phyloP scores from a whole-genome alignment of 1,140 invertebrate genomes.

The Euglossa dilemma region DNA sequence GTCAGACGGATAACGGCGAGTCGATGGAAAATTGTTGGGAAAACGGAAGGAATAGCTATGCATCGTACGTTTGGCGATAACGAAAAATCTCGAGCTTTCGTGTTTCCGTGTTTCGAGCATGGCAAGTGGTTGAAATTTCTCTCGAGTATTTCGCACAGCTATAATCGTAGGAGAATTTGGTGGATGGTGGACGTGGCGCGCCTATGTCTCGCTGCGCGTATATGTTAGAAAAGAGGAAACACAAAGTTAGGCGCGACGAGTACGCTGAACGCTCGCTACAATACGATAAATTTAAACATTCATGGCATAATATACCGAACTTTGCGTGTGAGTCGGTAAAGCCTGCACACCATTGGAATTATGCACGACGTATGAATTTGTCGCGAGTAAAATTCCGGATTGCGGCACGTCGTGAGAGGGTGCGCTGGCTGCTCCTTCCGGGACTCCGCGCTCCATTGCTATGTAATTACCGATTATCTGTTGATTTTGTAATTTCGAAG shows the following conservation, averaged over 20 bases:
- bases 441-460: slow-evolving; percentile 85
- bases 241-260: too few relatives aligned
- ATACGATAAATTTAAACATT: slow-evolving; percentile 75
- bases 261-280: too few relatives aligned
- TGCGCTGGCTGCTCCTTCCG: slow-evolving; percentile 85
- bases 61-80: not conserved
- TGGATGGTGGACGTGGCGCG: too few relatives aligned
- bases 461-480: slow-evolving; percentile 68
- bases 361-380: slow-evolving; percentile 62
- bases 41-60: not conserved
- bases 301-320: slow-evolving; percentile 82
- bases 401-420: slow-evolving; percentile 82
- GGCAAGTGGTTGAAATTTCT: too few relatives aligned
- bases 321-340: slow-evolving; percentile 75
- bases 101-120: not conserved
- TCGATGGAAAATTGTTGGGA: not conserved
- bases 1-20: not conserved
- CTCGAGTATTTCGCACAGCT: too few relatives aligned
- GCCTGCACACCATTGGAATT: slow-evolving; percentile 69
- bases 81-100: not conserved
- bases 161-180: too few relatives aligned
- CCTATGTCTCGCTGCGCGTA: not conserved
- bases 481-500: slow-evolving; percentile 73
- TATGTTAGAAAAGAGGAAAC: too few relatives aligned
- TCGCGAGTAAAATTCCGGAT: slow-evolving; percentile 41